phyloP scores from a whole-genome alignment of 2,113 vertebrate genomes.

The Notiomystis cincta region DNA sequence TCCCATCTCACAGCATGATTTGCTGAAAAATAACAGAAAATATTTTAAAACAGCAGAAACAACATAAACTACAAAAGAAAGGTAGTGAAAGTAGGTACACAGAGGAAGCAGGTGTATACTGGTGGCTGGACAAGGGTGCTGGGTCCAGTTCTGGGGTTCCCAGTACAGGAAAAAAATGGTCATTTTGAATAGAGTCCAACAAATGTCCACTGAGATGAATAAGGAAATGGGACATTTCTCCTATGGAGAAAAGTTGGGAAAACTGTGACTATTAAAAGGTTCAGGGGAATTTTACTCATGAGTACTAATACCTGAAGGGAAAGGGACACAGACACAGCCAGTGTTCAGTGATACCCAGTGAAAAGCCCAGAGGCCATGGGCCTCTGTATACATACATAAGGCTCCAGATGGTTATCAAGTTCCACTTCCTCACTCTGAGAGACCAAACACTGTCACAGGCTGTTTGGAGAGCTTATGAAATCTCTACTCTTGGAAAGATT shows the following conservation, averaged over 20 bases:
- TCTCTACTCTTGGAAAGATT: background rate
- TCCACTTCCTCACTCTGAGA: background rate
- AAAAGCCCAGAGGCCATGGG: background rate
- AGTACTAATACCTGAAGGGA: background rate
- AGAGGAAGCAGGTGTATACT: background rate
- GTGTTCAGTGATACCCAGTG: too few relatives aligned
- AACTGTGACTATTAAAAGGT: background rate
- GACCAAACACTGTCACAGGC: background rate
- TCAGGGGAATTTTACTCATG: background rate
- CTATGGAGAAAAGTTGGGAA: background rate
- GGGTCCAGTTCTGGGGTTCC: background rate
- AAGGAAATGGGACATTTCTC: background rate
- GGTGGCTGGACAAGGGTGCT: background rate
- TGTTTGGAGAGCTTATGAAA: background rate
- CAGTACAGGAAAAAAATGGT: fast-evolving
- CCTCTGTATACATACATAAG: too few relatives aligned
- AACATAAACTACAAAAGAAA: background rate
- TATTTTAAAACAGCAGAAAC: background rate
- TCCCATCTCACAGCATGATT: background rate
- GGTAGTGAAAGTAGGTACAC: background rate
- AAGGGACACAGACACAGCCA: fast-evolving
- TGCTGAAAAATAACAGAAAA: background rate
- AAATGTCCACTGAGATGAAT: fast-evolving
- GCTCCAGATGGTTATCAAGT: background rate
- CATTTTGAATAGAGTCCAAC: background rate